These are phyloP conservation scores for Luffia ferchaultella DNA, from an alignment of 2,888 invertebrate species.

Conservation along the genomic window DNA sequence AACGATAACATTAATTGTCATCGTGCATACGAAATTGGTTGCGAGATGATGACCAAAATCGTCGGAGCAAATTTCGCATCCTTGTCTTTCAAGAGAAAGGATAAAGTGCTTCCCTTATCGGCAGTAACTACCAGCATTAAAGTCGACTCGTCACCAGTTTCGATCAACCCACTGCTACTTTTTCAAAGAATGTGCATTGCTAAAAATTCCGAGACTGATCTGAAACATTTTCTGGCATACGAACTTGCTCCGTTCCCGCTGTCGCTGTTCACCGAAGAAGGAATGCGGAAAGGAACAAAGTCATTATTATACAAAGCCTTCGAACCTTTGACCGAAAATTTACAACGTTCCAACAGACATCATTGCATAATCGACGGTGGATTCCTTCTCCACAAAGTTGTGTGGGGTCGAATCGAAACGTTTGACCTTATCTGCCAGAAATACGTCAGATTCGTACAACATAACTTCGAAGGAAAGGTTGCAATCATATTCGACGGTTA, in stretches of 20 bases:
- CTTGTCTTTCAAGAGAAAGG: conserved; percentile 21
- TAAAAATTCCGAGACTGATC: conserved; percentile 17
- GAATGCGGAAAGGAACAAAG: conserved; percentile 21
- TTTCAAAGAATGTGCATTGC: conserved; percentile 16
- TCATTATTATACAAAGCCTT: conserved; percentile 19
- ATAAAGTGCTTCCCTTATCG: conserved; percentile 20
- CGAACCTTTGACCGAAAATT: conserved; percentile 13
- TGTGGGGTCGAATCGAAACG: conserved; percentile 22
- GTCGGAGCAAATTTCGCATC: conserved; percentile 18
- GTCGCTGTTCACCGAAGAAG: conserved; percentile 18
- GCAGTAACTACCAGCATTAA: conserved; percentile 15
- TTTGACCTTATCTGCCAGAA: conserved; percentile 17
- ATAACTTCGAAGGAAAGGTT: conserved; percentile 20
- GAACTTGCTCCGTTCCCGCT: conserved; percentile 19
- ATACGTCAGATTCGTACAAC: conserved; percentile 13
- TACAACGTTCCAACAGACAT: conserved; percentile 16
- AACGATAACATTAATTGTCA: conserved; percentile 18
- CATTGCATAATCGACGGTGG: conserved; percentile 22
- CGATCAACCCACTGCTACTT: conserved; percentile 18
- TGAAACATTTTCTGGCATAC: conserved; percentile 18
- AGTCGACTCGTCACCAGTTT: conserved; percentile 16
- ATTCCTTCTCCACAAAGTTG: conserved; percentile 25
- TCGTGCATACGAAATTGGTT: conserved; percentile 17
- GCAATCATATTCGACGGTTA: conserved; percentile 24
- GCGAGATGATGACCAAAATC: conserved; percentile 19